Conservation (phyloP, 2,113 vertebrate genomes). For the Caretta caretta region DNA sequence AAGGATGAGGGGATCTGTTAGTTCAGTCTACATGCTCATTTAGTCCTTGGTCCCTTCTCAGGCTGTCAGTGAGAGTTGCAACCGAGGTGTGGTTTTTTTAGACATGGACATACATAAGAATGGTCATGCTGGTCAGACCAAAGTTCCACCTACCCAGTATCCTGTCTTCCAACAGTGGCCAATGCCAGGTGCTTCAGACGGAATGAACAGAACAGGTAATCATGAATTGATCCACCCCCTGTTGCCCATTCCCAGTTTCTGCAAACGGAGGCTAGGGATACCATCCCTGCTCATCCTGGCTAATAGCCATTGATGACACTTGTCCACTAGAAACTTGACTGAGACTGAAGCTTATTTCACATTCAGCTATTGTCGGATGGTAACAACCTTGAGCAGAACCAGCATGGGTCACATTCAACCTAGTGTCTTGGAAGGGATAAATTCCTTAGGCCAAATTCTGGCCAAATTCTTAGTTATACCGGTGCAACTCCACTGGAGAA, state of each 20-base stretch:
- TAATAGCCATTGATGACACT: fast-evolving
- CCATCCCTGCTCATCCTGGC: no score
- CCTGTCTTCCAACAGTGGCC: no score
- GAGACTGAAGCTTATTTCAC: background rate
- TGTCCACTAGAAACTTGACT: background rate
- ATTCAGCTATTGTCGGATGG: background rate
- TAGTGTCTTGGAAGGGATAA: background rate
- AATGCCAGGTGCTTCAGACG: no score
- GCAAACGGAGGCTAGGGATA: no score
- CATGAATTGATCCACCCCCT: no score
- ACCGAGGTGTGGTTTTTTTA: background rate
- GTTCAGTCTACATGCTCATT: fast-evolving
- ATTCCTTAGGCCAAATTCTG: background rate
- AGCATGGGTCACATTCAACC: background rate
- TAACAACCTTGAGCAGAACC: background rate
- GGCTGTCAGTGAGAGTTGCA: background rate
- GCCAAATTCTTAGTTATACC: background rate
- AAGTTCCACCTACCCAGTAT: no score
- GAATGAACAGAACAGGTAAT: no score
- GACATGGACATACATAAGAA: background rate
- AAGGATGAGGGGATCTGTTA: background rate
- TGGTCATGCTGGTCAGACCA: no score
- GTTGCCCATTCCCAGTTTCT: no score
- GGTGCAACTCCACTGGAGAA: background rate
- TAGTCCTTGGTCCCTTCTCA: background rate